Conservation (phyloP, 2,888 invertebrate genomes). For the Portevinia maculata region DNA sequence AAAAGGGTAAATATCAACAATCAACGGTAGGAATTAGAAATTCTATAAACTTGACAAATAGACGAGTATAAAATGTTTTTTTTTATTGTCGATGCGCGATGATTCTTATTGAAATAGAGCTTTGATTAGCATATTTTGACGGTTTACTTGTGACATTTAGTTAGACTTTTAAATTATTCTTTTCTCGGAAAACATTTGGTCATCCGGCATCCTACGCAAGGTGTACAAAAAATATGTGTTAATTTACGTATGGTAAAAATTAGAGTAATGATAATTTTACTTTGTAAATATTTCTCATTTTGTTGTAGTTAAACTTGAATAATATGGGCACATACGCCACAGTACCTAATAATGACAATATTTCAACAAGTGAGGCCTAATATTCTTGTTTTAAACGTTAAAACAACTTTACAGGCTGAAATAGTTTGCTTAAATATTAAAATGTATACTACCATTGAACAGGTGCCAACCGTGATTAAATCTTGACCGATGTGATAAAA, state of each 20-base stretch:
- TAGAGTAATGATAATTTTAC: background rate
- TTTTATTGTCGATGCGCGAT: constrained; percentile 31
- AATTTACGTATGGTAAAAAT: constrained; percentile 35
- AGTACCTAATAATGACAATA: background rate
- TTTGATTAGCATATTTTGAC: constrained; percentile 62
- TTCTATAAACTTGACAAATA: constrained; percentile 62
- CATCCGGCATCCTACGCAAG: constrained; percentile 1
- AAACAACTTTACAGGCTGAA: too few species aligned
- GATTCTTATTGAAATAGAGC: constrained; percentile 49
- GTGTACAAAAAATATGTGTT: constrained; percentile 27
- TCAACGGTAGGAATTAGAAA: constrained; percentile 35
- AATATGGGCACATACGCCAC: too few species aligned
- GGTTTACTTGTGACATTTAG: constrained; percentile 44
- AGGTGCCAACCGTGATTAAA: too few species aligned
- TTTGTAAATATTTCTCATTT: background rate
- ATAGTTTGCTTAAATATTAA: too few species aligned
- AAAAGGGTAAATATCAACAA: constrained; percentile 60
- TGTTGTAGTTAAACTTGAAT: background rate
- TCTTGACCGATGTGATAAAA: too few species aligned
- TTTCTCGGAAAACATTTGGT: constrained; percentile 20
- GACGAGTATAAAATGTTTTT: constrained; percentile 36
- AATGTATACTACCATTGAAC: too few species aligned
- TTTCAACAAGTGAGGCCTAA: background rate
- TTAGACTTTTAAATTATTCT: constrained; percentile 11
- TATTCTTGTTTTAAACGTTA: background rate